phyloP scores from a whole-genome alignment of 2,113 vertebrate species.

The Takifugu bimaculatus region DNA sequence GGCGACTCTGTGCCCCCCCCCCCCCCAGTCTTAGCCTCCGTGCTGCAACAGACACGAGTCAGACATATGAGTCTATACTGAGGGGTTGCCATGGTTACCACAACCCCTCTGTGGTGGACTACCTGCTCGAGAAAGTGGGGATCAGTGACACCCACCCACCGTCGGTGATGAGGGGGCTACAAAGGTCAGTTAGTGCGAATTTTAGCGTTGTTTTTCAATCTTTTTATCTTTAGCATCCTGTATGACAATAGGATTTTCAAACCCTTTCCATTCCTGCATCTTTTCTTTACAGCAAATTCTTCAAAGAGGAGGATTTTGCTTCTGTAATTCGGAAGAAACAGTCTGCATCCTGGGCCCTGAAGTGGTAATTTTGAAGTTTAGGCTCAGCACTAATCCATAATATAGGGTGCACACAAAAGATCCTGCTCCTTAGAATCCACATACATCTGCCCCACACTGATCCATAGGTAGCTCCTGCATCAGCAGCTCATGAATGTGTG shows the following conservation, averaged over 20 bases:
- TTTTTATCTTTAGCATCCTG: too few relatives aligned
- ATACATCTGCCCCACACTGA: not conserved
- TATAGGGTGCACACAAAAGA: too few relatives aligned
- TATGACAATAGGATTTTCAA: not conserved
- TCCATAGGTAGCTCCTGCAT: too few relatives aligned
- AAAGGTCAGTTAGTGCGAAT: slow-evolving; percentile 77
- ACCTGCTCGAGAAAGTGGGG: slow-evolving; percentile 85
- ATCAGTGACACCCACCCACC: slow-evolving; percentile 88
- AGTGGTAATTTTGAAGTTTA: slow-evolving; percentile 77
- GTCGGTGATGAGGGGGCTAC: slow-evolving; percentile 92
- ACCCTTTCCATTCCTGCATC: not conserved
- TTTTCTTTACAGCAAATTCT: slow-evolving; percentile 80
- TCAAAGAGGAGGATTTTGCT: slow-evolving; percentile 90
- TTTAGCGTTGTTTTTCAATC: too few relatives aligned
- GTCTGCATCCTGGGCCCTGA: slow-evolving; percentile 93
- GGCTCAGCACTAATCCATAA: not conserved
- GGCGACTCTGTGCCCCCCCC: not conserved
- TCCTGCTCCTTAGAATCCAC: not conserved
- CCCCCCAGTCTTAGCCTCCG: slow-evolving; percentile 78
- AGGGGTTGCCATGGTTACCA: slow-evolving; percentile 84
- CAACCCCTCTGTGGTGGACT: slow-evolving; percentile 93
- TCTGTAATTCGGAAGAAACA: slow-evolving; percentile 88
- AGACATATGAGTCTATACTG: slow-evolving; percentile 86
- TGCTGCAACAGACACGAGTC: slow-evolving; percentile 73
- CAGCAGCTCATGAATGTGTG: not conserved